These are phyloP conservation scores for Arvicola amphibius DNA, from an alignment of 2,797 vertebrate genomes.

Conservation along the genomic window DNA sequence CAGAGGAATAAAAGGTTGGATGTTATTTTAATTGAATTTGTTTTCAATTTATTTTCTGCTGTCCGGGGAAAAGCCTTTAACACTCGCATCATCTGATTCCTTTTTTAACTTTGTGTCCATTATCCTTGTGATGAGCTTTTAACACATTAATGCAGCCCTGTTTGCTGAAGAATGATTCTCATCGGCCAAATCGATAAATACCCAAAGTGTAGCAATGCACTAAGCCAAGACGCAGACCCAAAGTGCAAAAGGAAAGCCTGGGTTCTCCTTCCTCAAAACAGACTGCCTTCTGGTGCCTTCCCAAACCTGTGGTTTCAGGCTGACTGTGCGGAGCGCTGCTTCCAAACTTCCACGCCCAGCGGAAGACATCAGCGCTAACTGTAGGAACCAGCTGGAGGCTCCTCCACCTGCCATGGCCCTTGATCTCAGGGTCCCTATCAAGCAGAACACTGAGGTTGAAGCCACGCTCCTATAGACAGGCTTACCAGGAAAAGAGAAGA, in stretches of 20 bases:
- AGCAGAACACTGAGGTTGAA: not conserved
- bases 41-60: constrained; percentile 89
- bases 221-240: constrained; percentile 75
- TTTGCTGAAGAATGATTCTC: constrained; percentile 80
- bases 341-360: not conserved
- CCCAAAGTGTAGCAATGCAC: constrained; percentile 60
- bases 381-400: not conserved
- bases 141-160: constrained; percentile 81
- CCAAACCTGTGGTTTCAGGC: rapidly evolving
- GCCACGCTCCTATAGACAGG: not conserved
- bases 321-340: not conserved
- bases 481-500: not conserved
- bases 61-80: constrained; percentile 87
- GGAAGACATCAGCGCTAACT: not conserved
- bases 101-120: constrained; percentile 85
- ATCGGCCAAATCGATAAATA: constrained; percentile 84
- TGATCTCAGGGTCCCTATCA: not conserved
- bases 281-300: not conserved
- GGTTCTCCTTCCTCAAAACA: not conserved
- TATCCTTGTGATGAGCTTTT: constrained; percentile 88
- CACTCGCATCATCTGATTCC: constrained; percentile 86
- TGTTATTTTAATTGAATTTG: constrained; percentile 91
- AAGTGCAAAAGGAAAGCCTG: constrained; percentile 46
- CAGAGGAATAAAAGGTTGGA: constrained; percentile 86
- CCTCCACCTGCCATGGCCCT: rapidly evolving